phyloP scores from a whole-genome alignment of 1,140 invertebrate species.

The Temnothorax curvispinosus region DNA sequence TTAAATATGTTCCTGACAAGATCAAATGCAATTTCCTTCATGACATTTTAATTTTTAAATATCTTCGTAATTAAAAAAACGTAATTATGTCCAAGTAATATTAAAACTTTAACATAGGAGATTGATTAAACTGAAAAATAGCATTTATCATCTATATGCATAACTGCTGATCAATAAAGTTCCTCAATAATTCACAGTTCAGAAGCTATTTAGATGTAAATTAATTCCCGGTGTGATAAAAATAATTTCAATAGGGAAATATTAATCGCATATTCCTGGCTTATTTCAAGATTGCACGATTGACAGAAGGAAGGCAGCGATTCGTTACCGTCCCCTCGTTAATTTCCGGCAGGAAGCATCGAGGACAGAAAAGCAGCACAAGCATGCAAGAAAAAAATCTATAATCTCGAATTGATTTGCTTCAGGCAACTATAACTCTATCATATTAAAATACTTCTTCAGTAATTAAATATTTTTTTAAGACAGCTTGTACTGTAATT shows the following conservation, averaged over 20 bases:
- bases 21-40: not conserved
- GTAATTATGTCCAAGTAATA: not conserved
- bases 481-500: not conserved
- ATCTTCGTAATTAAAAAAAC: conserved; percentile 3
- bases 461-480: conserved; percentile 6
- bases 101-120: not conserved
- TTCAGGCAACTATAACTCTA: not conserved
- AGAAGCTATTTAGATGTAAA: conserved; percentile 30
- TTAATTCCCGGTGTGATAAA: not conserved
- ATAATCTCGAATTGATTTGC: conserved; percentile 20
- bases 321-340: conserved; percentile 50
- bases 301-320: conserved; percentile 49
- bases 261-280: conserved; percentile 34
- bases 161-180: not conserved
- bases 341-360: conserved; percentile 55
- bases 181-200: conserved; percentile 1
- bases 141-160: not conserved
- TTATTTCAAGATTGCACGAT: conserved; percentile 40
- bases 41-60: conserved; percentile 1
- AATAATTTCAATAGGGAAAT: conserved; percentile 13
- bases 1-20: not conserved
- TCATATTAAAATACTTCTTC: not conserved
- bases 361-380: conserved; percentile 14
- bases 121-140: not conserved
- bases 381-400: conserved; percentile 20